Evolutionary conservation across 2,797 vertebrate genomes (phyloP), one percentile per base, ranked within the genome.

Genomic region (Myiotriccus ornatus): DNA sequence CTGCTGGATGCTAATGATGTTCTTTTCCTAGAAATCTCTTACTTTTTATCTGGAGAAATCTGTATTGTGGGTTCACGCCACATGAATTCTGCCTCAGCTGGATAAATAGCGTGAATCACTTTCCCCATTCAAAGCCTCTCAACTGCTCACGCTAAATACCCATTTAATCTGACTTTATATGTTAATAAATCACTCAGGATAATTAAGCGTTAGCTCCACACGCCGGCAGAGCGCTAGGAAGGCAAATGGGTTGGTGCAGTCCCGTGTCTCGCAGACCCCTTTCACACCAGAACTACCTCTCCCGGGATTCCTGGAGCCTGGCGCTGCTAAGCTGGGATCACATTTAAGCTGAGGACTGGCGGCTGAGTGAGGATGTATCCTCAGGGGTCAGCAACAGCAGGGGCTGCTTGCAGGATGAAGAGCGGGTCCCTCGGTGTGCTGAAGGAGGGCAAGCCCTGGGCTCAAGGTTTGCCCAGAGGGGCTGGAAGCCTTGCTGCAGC

Each of bases 161-260:
- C 89, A 41, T 93, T 95, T 97, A 94, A 94, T 95, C 92, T 96
- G 92, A 94, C 92, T 95, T 96, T 96, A 94, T 93, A 88, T 89
- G 83, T 96, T 95, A 96, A 94, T 97, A 96, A 95, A 94, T 96
- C 93, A 96, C 92, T 95, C 89, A 93, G 27, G 9, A 89, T 96
- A 96, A 96, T 96, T 95, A 94, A 87, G 76, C 57, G 62, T 89
- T 89, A 91, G 79, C 84, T 96, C 57, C 32, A 12, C 30, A 71
- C 92, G 84, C 95, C 81, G 86, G 63, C 71, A 83, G 62, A 92
- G 84, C 1, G 0, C 67, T 69, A 46, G 53, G 70, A 85, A 87
- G 53, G 65, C 9, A 0, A 50, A 73, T 14, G 60, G 18, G 9
- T 28, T 43, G 49, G 6, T 78, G 75, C 18, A 76, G 50, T 64